Evolutionary conservation across 2,113 vertebrate species (phyloP).

Genomic region (Sitta europaea): DNA sequence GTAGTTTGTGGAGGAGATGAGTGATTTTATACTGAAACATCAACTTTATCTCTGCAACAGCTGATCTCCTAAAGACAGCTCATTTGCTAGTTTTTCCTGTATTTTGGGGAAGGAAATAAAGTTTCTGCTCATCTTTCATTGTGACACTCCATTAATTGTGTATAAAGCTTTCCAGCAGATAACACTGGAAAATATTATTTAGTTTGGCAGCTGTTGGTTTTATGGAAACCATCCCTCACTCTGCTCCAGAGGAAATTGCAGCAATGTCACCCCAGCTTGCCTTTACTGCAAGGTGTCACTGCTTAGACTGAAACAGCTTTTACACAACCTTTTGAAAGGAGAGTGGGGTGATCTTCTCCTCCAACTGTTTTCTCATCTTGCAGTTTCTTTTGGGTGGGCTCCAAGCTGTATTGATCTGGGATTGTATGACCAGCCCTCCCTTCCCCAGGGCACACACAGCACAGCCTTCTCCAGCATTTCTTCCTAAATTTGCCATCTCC

Average conservation of each 20-base stretch:
- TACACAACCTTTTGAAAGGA: not conserved
- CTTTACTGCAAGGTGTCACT: not conserved
- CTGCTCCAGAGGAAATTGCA: not conserved
- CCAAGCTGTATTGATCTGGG: not conserved
- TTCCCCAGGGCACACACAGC: not conserved
- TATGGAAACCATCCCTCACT: not conserved
- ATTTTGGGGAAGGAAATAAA: not conserved
- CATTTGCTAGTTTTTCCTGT: not conserved
- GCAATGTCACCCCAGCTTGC: not conserved
- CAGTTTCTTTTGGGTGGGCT: not conserved
- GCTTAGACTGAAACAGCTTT: not conserved
- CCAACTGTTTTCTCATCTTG: not conserved
- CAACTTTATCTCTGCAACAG: not conserved
- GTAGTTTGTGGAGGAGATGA: not conserved
- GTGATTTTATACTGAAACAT: not conserved
- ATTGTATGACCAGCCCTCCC: no score
- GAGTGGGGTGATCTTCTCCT: not conserved
- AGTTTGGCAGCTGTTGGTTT: not conserved
- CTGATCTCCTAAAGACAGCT: not conserved
- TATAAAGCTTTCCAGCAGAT: not conserved
- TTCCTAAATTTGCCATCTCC: not conserved
- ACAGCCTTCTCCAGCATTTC: not conserved
- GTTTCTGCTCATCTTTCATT: not conserved
- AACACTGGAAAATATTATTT: not conserved
- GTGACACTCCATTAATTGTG: not conserved